Evolutionary conservation across 2,113 vertebrate genomes (phyloP).

Genomic region (Raja brachyura): DNA sequence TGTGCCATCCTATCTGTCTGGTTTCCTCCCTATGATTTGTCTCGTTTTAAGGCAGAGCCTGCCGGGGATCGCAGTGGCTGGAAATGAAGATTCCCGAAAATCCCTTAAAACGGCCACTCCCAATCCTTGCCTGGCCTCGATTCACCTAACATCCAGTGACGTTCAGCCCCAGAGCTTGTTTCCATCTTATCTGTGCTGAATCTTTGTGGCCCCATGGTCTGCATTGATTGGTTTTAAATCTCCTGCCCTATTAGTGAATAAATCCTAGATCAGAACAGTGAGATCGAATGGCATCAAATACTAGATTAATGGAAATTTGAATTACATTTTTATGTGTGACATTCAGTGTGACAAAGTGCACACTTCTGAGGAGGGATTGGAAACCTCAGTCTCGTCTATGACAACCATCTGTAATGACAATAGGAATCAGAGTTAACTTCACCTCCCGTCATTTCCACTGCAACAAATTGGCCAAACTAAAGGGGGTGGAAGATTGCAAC

Average conservation of each 20-base stretch:
- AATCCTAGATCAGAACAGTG: not conserved
- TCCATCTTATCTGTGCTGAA: not conserved
- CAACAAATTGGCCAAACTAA: not conserved
- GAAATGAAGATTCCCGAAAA: not conserved
- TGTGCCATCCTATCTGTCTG: not conserved
- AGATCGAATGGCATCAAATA: not conserved
- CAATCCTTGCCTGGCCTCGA: not conserved
- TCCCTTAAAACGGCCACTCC: not conserved
- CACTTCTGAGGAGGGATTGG: not conserved
- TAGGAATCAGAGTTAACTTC: not conserved
- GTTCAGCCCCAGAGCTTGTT: too few species aligned
- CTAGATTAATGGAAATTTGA: too few species aligned
- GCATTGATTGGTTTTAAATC: not conserved
- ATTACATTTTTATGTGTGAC: not conserved
- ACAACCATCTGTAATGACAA: not conserved
- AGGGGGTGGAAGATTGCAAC: too few species aligned
- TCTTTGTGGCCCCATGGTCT: not conserved
- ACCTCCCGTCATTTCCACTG: not conserved
- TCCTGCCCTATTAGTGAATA: not conserved
- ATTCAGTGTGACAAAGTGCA: not conserved
- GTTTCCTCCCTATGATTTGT: not conserved
- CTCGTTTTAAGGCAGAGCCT: not conserved
- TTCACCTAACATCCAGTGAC: not conserved
- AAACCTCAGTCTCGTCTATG: not conserved
- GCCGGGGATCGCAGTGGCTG: not conserved